Evolutionary conservation across 2,113 vertebrate species (phyloP).

Genomic region (Cyprinodon variegatus): DNA sequence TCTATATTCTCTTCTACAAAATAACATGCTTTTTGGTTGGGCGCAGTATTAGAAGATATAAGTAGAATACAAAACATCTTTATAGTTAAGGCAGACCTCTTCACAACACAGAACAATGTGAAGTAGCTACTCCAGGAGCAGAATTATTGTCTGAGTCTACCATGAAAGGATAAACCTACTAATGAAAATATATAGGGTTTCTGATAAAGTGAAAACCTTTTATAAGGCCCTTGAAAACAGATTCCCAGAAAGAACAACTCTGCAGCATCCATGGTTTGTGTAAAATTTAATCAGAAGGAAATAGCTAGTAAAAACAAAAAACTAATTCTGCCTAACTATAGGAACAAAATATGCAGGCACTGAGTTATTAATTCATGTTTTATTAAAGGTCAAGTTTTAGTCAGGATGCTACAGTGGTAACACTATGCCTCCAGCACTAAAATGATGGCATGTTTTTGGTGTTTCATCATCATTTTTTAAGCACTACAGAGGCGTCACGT

Average conservation of each 20-base stretch:
- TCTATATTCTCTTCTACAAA: not conserved
- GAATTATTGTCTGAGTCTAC: not conserved
- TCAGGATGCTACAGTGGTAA: not conserved
- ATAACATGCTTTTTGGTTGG: not conserved
- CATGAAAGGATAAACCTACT: not conserved
- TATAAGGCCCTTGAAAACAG: no score
- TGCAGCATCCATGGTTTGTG: not conserved
- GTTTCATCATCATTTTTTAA: not conserved
- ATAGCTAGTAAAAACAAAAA: no score
- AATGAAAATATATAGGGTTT: not conserved
- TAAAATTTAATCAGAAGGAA: not conserved
- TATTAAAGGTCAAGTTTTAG: not conserved
- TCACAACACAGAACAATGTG: not conserved
- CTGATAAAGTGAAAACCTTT: no score
- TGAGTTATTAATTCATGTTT: constrained; percentile 10
- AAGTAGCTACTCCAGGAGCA: not conserved
- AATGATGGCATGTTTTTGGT: not conserved
- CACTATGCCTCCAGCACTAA: not conserved
- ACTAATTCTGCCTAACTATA: not conserved
- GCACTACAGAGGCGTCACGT: not conserved
- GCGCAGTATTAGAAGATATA: not conserved
- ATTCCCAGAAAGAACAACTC: not conserved
- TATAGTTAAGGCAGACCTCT: not conserved
- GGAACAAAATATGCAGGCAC: not conserved
- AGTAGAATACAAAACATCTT: not conserved